phyloP scores from a whole-genome alignment of 2,888 invertebrate genomes.

The Noctua janthina region DNA sequence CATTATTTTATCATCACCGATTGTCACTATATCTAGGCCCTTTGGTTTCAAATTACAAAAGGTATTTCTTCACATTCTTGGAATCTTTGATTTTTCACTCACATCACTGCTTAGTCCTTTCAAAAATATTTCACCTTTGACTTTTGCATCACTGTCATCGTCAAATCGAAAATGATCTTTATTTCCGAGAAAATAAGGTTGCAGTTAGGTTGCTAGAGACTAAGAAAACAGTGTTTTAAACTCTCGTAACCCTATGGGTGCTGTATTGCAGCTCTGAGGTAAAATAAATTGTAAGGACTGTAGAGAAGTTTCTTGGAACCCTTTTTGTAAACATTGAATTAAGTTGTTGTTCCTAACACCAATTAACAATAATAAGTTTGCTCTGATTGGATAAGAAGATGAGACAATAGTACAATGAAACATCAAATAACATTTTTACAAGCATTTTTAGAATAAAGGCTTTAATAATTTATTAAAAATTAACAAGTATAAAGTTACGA shows the following conservation, averaged over 20 bases:
- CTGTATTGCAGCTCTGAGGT: neutral
- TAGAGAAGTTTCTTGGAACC: neutral
- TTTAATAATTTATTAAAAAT: neutral
- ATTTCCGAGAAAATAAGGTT: neutral
- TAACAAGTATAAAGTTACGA: neutral
- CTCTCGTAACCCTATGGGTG: neutral
- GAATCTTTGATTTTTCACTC: neutral
- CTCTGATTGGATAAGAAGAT: neutral
- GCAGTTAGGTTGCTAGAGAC: neutral
- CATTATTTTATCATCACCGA: neutral
- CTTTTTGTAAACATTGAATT: neutral
- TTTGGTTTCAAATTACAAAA: neutral
- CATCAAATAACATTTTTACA: slow-evolving; percentile 22
- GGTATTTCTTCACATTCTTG: neutral
- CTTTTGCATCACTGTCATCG: neutral
- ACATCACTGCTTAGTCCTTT: neutral
- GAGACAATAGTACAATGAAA: slow-evolving; percentile 18
- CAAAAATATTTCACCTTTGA: neutral
- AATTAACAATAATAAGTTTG: neutral
- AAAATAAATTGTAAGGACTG: neutral
- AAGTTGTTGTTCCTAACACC: neutral
- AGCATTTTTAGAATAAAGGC: neutral
- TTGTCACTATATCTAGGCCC: neutral
- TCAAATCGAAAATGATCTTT: neutral
- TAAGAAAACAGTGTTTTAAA: neutral